Base-by-base conservation (phyloP, 1,140 invertebrate genomes). In the Ephestia elutella region DNA sequence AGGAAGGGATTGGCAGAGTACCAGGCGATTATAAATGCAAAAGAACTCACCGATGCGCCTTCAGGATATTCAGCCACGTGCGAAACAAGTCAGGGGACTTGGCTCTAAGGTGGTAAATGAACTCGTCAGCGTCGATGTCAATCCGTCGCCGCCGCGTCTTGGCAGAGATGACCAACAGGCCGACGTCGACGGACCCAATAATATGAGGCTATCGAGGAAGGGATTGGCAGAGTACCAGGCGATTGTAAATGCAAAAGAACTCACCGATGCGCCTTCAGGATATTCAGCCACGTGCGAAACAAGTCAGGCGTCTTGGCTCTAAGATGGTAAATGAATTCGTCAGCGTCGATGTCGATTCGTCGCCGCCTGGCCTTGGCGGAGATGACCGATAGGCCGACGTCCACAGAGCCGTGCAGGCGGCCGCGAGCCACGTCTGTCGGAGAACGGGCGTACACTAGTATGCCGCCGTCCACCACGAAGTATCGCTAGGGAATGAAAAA, bases 81-180 rank as follows among this genome's bases (percentile, higher is more conserved):
- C n/a, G n/a, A n/a, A n/a, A n/a, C n/a, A n/a, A n/a, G n/a, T n/a
- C n/a, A n/a, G n/a, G 89, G 5, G 92, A 92, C 86, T 95, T 95
- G 5, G 93, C 93, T 85, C 94, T 81, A 28, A 96, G 84, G 86
- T 96, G 95, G 85, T 96, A 95, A 70, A 96, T 95, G 75, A 93
- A 94, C 76, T 96, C 94, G 78, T 96, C 95, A 17, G 95, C 94
- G 86, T 96, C 95, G 62, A 96, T 96, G 76, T 96, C 95, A 65
- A 96, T 92, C 35, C 95, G 88, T 5, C 92, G 87, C 4, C 93
- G 86, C n/a, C 92, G 89, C 7, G 90, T 85, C 83, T 96, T 96
- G 2, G 93, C 94, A 0, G 95, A 94, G 64, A 96, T 94, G 2
- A 96, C 94, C n/a, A 94, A 95, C 21, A 96, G 87, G 0, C 94